These are phyloP conservation scores for Pempheris klunzingeri DNA, from an alignment of 2,797 vertebrate species.

Conservation along the genomic window DNA sequence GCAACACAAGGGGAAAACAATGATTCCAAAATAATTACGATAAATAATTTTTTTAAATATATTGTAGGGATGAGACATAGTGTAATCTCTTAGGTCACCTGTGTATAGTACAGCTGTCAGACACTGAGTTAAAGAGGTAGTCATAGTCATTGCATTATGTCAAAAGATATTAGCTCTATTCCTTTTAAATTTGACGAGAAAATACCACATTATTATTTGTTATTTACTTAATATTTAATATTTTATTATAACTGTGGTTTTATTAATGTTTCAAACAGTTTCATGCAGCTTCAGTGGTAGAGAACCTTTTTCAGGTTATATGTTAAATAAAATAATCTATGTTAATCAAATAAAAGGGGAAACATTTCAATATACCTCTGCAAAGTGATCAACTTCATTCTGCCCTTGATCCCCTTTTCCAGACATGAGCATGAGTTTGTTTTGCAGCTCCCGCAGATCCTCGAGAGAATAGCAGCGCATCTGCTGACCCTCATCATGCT, in stretches of 20 bases:
- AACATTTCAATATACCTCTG: constrained; percentile 86
- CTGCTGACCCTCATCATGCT: constrained; percentile 68
- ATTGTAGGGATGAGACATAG: not conserved
- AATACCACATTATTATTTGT: not conserved
- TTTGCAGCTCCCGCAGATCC: constrained; percentile 93
- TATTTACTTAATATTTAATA: not conserved
- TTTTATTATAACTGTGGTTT: not conserved
- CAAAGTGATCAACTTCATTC: constrained; percentile 92
- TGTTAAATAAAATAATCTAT: not conserved
- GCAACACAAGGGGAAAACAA: not conserved
- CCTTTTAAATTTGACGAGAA: not conserved
- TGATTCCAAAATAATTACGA: not conserved
- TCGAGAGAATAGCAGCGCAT: constrained; percentile 87
- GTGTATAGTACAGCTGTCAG: not conserved
- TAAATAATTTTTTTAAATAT: not conserved
- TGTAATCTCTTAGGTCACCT: not conserved
- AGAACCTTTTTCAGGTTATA: not conserved
- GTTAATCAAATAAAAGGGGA: not conserved
- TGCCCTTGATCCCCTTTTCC: constrained; percentile 92
- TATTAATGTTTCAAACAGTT: not conserved
- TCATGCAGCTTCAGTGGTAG: not conserved
- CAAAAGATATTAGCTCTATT: not conserved
- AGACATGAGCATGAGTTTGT: constrained; percentile 99
- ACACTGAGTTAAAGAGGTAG: not conserved
- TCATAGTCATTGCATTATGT: not conserved